Percentiles rank a stretch among this genome's conserved stretches.
Conservation (phyloP, 2,113 vertebrate genomes). For the Daboia siamensis region DNA sequence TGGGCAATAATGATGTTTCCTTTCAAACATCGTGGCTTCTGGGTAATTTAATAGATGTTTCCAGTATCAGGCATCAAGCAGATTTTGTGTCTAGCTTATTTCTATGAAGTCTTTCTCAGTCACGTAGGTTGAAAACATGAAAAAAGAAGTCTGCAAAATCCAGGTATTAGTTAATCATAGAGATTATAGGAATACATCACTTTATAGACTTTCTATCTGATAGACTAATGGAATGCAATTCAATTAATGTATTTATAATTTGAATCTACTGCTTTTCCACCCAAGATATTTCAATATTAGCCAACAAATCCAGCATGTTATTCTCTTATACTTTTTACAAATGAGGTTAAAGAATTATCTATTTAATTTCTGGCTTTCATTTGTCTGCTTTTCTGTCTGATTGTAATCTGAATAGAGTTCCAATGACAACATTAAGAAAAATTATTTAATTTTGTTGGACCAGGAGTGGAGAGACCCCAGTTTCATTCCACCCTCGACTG, state of each 20-base stretch:
- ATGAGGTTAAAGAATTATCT: background rate
- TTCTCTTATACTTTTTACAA: background rate
- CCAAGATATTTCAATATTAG: conserved; percentile 17
- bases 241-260: conserved; percentile 27
- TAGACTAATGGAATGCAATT: conserved; percentile 28
- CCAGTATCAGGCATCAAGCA: conserved; percentile 9
- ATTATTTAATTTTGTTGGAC: background rate
- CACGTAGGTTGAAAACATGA: conserved; percentile 16
- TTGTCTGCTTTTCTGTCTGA: background rate
- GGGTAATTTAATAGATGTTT: background rate
- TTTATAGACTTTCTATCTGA: conserved; percentile 8
- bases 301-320: conserved; percentile 22
- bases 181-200: conserved; percentile 20
- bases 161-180: conserved; percentile 5
- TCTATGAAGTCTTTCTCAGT: conserved; percentile 2
- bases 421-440: background rate
- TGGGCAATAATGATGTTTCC: background rate
- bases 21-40: background rate
- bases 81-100: conserved; percentile 10
- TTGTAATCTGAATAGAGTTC: background rate
- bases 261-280: conserved; percentile 31
- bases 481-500: background rate
- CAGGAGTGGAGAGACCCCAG: background rate
- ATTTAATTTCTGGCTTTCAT: background rate
- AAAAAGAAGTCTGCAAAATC: background rate